phyloP scores from a whole-genome alignment of 2,888 invertebrate genomes.

The Physocephala rufipes region DNA sequence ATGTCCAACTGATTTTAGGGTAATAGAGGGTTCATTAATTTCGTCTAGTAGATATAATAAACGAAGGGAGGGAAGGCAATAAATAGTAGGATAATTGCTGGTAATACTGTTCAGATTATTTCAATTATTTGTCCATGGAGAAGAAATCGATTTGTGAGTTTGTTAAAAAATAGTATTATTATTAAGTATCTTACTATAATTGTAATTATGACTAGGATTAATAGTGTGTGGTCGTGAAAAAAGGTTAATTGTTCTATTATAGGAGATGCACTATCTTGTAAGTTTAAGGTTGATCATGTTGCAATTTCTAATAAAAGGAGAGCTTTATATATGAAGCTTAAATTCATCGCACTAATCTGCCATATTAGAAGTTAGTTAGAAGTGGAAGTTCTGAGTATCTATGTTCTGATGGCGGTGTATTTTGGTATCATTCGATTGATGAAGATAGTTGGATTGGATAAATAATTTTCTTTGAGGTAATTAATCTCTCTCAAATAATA shows the following conservation, averaged over 20 bases:
- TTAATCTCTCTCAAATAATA: slow-evolving; percentile 72
- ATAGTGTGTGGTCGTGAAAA: slow-evolving; percentile 72
- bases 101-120: slow-evolving; percentile 73
- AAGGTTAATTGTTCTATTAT: slow-evolving; percentile 75
- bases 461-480: slow-evolving; percentile 68
- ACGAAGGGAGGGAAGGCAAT: slow-evolving; percentile 71
- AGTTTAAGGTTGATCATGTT: slow-evolving; percentile 69
- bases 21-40: slow-evolving; percentile 70
- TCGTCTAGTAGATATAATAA: slow-evolving; percentile 73
- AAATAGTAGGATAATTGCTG: slow-evolving; percentile 72
- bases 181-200: slow-evolving; percentile 71
- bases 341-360: slow-evolving; percentile 72
- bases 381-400: too few relatives aligned
- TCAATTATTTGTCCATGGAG: slow-evolving; percentile 66
- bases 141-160: slow-evolving; percentile 67
- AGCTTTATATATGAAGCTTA: slow-evolving; percentile 75
- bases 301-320: slow-evolving; percentile 60
- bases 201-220: slow-evolving; percentile 73
- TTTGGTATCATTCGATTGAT: slow-evolving; percentile 73
- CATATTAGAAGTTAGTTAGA: slow-evolving; percentile 71
- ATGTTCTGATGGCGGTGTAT: slow-evolving; percentile 47
- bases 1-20: slow-evolving; percentile 73
- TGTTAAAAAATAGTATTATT: slow-evolving; percentile 69
- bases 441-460: slow-evolving; percentile 68
- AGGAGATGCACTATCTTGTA: slow-evolving; percentile 72